Conservation (phyloP, 2,888 invertebrate species). For the Zhengitettix transpicula region DNA sequence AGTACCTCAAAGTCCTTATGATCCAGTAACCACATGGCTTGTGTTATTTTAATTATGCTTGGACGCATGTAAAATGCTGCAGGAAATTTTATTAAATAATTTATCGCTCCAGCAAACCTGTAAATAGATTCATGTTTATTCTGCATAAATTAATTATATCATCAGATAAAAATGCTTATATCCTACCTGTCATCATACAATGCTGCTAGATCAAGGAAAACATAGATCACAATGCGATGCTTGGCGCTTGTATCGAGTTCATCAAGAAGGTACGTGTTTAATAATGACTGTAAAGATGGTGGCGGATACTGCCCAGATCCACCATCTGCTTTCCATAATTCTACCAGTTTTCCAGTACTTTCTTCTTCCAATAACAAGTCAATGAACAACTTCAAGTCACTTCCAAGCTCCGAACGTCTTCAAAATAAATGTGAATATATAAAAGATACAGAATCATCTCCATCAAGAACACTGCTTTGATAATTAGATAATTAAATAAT, state of each 20-base stretch:
- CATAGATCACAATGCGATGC: conserved; percentile 63
- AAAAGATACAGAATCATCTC: too few relatives aligned
- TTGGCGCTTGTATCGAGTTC: conserved; percentile 49
- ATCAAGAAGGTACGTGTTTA: conserved; percentile 56
- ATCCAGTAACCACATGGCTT: conserved; percentile 81
- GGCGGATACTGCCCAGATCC: conserved; percentile 61
- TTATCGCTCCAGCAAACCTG: conserved; percentile 11
- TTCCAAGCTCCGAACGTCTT: conserved; percentile 32
- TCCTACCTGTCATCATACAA: conserved; percentile 30
- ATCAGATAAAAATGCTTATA: neutral
- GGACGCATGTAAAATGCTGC: conserved; percentile 60
- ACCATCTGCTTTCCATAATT: conserved; percentile 47
- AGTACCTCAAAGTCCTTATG: conserved; percentile 62
- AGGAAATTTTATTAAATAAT: conserved; percentile 61
- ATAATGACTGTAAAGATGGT: conserved; percentile 57
- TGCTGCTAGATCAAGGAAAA: conserved; percentile 65
- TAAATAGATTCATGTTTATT: neutral
- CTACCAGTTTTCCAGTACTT: conserved; percentile 32
- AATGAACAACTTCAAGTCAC: conserved; percentile 38
- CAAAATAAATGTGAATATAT: too few relatives aligned
- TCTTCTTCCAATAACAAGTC: conserved; percentile 47
- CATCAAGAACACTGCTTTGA: too few relatives aligned
- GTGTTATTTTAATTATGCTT: conserved; percentile 58
- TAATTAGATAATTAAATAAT: too few relatives aligned
- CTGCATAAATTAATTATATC: neutral